phyloP scores from a whole-genome alignment of 2,888 invertebrate species.

The Cantharis nigra region DNA sequence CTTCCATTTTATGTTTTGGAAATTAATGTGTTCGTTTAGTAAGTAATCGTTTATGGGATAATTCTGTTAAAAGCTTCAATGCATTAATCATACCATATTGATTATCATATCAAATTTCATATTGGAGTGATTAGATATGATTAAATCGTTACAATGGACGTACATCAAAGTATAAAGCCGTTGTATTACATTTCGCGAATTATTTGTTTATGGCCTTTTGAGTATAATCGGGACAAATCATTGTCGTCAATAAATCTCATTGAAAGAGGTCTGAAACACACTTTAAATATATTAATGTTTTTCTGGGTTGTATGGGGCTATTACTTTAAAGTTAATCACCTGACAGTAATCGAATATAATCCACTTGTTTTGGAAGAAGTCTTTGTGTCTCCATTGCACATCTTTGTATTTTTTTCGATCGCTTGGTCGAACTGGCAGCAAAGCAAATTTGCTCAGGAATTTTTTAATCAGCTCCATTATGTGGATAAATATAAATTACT shows the following conservation, averaged over 20 bases:
- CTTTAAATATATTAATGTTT: neutral
- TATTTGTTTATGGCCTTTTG: neutral
- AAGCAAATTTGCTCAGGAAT: neutral
- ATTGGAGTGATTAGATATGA: neutral
- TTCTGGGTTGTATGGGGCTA: neutral
- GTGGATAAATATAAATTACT: neutral
- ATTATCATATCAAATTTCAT: too few relatives aligned
- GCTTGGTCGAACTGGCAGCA: neutral
- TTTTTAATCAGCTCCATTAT: neutral
- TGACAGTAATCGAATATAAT: neutral
- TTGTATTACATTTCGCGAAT: neutral
- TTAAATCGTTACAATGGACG: neutral
- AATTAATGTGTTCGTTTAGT: too few relatives aligned
- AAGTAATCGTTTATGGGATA: too few relatives aligned
- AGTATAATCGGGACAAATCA: neutral
- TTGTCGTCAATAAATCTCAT: neutral
- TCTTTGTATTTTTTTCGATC: neutral
- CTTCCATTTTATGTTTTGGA: too few relatives aligned
- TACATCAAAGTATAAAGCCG: neutral
- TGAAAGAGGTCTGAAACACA: neutral
- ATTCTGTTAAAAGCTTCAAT: too few relatives aligned
- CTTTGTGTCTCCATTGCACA: neutral
- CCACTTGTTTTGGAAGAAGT: neutral
- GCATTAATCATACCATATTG: too few relatives aligned
- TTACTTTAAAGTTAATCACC: neutral